Base-by-base conservation (phyloP, 2,797 vertebrate genomes). In the Spinibarbus caldwelli region DNA sequence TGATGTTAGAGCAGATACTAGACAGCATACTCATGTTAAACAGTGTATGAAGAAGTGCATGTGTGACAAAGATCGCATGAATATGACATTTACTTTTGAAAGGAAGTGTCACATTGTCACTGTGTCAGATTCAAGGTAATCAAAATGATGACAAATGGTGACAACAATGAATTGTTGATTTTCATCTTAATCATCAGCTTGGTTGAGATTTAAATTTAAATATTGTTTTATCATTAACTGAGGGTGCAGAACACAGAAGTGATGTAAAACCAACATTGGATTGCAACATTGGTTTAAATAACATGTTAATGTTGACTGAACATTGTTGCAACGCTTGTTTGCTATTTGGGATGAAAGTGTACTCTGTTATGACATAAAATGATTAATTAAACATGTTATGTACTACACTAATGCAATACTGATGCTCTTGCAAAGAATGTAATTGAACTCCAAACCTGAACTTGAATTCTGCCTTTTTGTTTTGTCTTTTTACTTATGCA, bases 1-100 rank as follows among this genome's bases (percentile, higher is more conserved):
- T 90, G 88, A 92, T 92, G 78, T 92, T 90, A 86, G 68, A 87
- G 85, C 85, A n/a, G 43, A 75, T 83, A 62, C 78, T 59, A 87
- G 89, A 88, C 36, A 59, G 79, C 78, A 85, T 34, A 83, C 36
- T 84, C 68, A 83, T 54, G 59, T 78, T 78, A 52, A 85, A 78
- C 72, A 14, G 57, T 45, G 49, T 68, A 47, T 67, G 70, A 54
- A 64, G 66, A 71, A 66, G 62, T 83, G 43, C 54, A 52, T 68
- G 52, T 26, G 21, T 79, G 83, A 71, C 29, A 36, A 49, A 62
- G 26, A 47, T n/a, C 26, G 3, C 49, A 62, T 59, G 12, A 52
- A 67, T 54, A 38, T 78, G 73, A 47, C 14, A 62, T 82, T 70
- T 71, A 29, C 21, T 4, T 80, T 12, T 26, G n/a, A 6, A 54